phyloP scores from a whole-genome alignment of 2,113 vertebrate genomes.

The Centropus unirufus region DNA sequence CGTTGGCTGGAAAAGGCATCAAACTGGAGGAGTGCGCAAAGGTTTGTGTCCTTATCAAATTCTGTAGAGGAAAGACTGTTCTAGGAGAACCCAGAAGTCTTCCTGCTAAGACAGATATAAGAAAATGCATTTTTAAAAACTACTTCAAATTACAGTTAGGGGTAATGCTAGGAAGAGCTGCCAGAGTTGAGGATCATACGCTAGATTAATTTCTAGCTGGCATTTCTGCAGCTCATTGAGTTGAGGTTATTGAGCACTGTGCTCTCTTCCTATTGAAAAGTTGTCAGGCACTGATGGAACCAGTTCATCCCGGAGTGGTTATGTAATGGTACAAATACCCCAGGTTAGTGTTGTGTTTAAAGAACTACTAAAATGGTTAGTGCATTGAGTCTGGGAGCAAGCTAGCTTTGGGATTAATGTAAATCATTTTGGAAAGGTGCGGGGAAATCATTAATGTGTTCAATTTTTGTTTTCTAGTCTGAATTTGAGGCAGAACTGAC shows the following conservation, averaged over 20 bases:
- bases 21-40: not conserved
- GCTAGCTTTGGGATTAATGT: not conserved
- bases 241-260: not conserved
- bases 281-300: not conserved
- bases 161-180: not conserved
- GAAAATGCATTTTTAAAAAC: not conserved
- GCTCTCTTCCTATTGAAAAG: not conserved
- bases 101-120: not conserved
- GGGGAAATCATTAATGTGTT: not conserved
- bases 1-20: not conserved
- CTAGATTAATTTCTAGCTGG: not conserved
- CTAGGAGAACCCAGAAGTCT: not conserved
- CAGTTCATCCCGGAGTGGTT: not conserved
- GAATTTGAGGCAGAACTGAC: slow-evolving; percentile 75
- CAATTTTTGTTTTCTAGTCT: slow-evolving; percentile 41
- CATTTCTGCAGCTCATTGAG: not conserved
- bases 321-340: not conserved
- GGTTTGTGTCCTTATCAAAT: not conserved
- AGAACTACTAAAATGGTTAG: not conserved
- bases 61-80: not conserved
- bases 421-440: rapidly evolving
- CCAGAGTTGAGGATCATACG: not conserved
- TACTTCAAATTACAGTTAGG: not conserved
- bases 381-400: not conserved
- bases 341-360: not conserved